Percentiles rank a stretch among this genome's conserved stretches.
phyloP scores from a whole-genome alignment of 1,140 invertebrate genomes.

The Drosophila sechellia region DNA sequence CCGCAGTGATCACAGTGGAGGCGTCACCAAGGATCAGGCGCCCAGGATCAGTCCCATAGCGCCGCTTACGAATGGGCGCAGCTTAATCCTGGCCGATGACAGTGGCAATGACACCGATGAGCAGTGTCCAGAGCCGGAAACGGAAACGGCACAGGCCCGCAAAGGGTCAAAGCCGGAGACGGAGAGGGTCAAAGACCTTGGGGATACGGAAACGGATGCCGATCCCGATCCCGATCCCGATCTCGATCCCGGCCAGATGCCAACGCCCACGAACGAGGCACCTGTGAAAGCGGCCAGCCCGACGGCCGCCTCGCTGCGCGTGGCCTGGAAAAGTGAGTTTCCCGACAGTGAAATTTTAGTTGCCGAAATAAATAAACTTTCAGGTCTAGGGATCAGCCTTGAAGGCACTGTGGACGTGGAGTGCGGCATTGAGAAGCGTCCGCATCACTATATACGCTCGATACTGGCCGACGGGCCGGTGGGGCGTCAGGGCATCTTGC shows the following conservation, averaged over 20 bases:
- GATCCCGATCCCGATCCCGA: conserved; percentile 6
- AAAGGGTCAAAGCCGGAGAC: conserved; percentile 12
- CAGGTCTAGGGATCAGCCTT: conserved; percentile 95
- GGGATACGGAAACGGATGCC: conserved; percentile 2
- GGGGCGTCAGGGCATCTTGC: conserved; percentile 91
- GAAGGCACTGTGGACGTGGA: conserved; percentile 96
- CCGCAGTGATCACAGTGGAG: conserved; percentile 73
- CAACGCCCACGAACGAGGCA: conserved; percentile 63
- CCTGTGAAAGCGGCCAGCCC: conserved; percentile 56
- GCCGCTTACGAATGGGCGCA: conserved; percentile 39
- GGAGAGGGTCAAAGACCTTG: conserved; percentile 2
- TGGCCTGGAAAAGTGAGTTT: conserved; percentile 90
- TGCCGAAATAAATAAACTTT: conserved; percentile 93
- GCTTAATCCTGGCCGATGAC: conserved; percentile 46
- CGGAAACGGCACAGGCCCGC: conserved; percentile 19
- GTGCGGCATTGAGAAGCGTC: conserved; percentile 91
- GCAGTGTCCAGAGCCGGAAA: conserved; percentile 69
- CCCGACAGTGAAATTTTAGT: conserved; percentile 91
- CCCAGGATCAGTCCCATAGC: conserved; percentile 29
- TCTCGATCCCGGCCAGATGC: conserved; percentile 7
- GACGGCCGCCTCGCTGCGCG: conserved; percentile 71
- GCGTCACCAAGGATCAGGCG: conserved; percentile 28
- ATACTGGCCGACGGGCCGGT: conserved; percentile 95
- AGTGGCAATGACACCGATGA: conserved; percentile 77
- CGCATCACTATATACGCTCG: conserved; percentile 94